Evolutionary conservation across 2,888 invertebrate genomes (phyloP), one percentile per base, ranked within the genome.

Genomic region (Tineola bisselliella): DNA sequence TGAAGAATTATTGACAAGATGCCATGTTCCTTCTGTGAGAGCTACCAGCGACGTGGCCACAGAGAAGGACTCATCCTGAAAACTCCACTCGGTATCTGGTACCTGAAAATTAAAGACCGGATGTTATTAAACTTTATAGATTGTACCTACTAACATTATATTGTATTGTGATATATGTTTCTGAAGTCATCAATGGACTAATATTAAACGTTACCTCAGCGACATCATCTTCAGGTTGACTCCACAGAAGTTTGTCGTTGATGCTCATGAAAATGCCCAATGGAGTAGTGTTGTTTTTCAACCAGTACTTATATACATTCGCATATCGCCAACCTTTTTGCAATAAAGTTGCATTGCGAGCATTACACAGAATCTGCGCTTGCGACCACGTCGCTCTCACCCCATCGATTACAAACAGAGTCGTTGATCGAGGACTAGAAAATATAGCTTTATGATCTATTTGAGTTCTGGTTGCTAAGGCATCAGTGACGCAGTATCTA

Each of bases 261-360:
- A 69, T 61, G 25, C 69, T 70, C 65, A 74, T 72, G 8, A 73
- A 66, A 1, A 84, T 68, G 1, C 80, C 82, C 62, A 84, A 63
- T 0, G 87, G 87, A 61, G 75, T 74, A 8, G 69, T 70, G 8
- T 38, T 38, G 38, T 38, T 38, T 2, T 25, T 57, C 61, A 43
- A 69, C 44, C n/a, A 78, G 64, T 25, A 68, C 59, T 33, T 13
- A 0, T 74, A 75, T 63, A 75, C 70, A 62, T 84, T 87, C 0
- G 81, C 74, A 63, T 84, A 84, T 61, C 77, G 72, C 84, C 87
- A 88, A 0, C 87, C 88, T 30, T 71, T 74, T 43, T 79, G 78
- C 13, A 87, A 63, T 1, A 88, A 66, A 0, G 76, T 72, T 0
- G 77, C 81, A 1, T 74, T 75, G 61, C 69, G 68, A 30, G 70